Percentiles rank a stretch among this genome's conserved stretches.
Evolutionary conservation across 2,888 invertebrate genomes (phyloP).

Genomic region (Hypselothyrea guttata): DNA sequence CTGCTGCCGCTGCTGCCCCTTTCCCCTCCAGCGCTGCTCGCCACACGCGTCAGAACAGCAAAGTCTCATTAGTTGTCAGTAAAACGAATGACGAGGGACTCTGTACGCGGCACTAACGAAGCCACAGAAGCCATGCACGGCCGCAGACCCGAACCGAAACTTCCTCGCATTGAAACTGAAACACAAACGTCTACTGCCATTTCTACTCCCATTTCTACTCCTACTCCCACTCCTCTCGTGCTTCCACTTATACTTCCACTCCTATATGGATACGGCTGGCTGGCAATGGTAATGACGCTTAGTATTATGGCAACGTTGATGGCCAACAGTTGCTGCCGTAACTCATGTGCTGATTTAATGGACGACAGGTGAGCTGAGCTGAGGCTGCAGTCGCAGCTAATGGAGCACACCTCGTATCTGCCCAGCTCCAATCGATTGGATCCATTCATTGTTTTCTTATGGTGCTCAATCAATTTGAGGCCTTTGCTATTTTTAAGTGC

Average conservation of each 20-base stretch:
- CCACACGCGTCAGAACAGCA: constrained; percentile 65
- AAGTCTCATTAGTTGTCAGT: constrained; percentile 71
- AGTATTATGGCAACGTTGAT: constrained; percentile 66
- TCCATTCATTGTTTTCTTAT: not conserved
- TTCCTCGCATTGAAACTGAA: constrained; percentile 13
- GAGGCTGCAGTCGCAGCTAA: constrained; percentile 22
- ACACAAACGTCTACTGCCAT: constrained; percentile 4
- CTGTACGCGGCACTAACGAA: constrained; percentile 26
- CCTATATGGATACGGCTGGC: constrained; percentile 35
- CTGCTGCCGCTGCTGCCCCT: not conserved
- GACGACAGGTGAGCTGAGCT: constrained; percentile 38
- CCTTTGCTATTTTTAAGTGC: constrained; percentile 23
- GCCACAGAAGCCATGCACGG: constrained; percentile 14
- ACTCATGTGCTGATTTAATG: constrained; percentile 38
- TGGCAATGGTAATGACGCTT: constrained; percentile 65
- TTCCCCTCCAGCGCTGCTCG: constrained; percentile 11
- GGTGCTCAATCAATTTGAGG: constrained; percentile 32
- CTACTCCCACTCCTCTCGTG: not conserved
- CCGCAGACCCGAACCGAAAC: constrained; percentile 4
- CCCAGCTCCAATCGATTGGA: not conserved
- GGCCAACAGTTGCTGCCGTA: constrained; percentile 30
- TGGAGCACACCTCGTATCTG: constrained; percentile 13
- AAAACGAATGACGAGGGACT: constrained; percentile 49
- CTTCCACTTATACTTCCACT: not conserved
- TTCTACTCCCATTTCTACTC: not conserved